Evolutionary conservation across 2,113 vertebrate genomes (phyloP), one percentile per base, ranked within the genome.

Genomic region (Zosterops lateralis): DNA sequence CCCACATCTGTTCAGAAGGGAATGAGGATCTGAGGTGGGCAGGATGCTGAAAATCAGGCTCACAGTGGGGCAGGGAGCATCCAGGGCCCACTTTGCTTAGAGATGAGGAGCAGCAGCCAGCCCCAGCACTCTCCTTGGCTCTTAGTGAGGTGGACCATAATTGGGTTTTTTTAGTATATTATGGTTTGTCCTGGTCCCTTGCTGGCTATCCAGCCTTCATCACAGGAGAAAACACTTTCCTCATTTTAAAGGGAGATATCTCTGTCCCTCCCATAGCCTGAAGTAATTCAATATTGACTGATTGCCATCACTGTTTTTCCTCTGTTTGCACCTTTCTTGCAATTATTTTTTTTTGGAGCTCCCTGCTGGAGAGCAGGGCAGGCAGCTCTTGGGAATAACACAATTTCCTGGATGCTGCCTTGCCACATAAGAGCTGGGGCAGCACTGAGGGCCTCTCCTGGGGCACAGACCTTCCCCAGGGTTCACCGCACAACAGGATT

Each of bases 211-310:
- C 25, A 66, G 62, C 38, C 8, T 73, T 66, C n/a, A 48, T 7
- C 2, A 5, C 26, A 4, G 15, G n/a, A 38, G 47, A 70, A 86
- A 76, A 50, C 20, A 53, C 36, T 40, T 73, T 17, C 6, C 75
- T 73, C 66, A 65, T 70, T 34, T 74, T 88, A 47, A 73, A 91
- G 20, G 10, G 40, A 68, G 57, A 18, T 66, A 21, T 58, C 40
- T 73, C 42, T 42, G 51, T 66, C 32, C 34, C 12, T 80, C 47
- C 70, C 0, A 0, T 38, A 44, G 53, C 70, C 73, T 82, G 48
- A 36, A 85, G 70, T 80, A 71, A 90, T 64, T 91, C 51, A 82
- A 17, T 84, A 84, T 70, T 40, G 87, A 92, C 60, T 58, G 84
- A 76, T 24, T 8, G 1, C 0, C 1, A 14, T 4, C 2, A n/a